phyloP scores from a whole-genome alignment of 2,888 invertebrate species.

The Osedax frankpressi region DNA sequence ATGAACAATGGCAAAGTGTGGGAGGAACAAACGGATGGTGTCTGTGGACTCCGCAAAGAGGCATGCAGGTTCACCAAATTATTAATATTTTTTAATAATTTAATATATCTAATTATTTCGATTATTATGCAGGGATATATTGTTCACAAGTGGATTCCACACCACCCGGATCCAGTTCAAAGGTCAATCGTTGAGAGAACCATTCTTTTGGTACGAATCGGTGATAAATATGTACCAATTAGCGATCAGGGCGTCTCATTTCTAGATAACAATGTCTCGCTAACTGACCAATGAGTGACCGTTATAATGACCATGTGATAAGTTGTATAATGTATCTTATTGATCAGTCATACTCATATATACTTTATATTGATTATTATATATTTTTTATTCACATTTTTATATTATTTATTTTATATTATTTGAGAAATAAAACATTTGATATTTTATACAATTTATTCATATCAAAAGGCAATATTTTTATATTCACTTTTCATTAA shows the following conservation, averaged over 20 bases:
- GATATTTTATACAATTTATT: background rate
- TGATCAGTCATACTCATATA: too few species aligned
- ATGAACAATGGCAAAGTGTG: slow-evolving; percentile 68
- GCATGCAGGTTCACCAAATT: slow-evolving; percentile 66
- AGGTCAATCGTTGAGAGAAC: slow-evolving; percentile 83
- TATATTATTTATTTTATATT: background rate
- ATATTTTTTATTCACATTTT: background rate
- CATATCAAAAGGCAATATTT: background rate
- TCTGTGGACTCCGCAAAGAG: slow-evolving; percentile 73
- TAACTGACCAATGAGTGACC: too few species aligned
- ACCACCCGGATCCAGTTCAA: slow-evolving; percentile 71
- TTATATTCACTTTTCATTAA: background rate
- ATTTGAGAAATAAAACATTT: background rate
- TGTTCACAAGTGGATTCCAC: slow-evolving; percentile 85
- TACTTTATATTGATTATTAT: too few species aligned
- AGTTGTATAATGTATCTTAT: too few species aligned
- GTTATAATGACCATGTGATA: too few species aligned
- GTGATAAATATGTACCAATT: slow-evolving; percentile 81
- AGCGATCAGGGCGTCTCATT: slow-evolving; percentile 66
- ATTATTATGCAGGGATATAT: slow-evolving; percentile 46
- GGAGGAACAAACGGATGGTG: slow-evolving; percentile 81
- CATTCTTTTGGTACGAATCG: slow-evolving; percentile 78
- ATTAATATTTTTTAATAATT: background rate
- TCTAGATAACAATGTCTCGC: background rate
- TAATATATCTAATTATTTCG: background rate